Percentiles rank a stretch among this genome's conserved stretches.
Conservation (phyloP, 2,113 vertebrate species). For the Prunella fulvescens region DNA sequence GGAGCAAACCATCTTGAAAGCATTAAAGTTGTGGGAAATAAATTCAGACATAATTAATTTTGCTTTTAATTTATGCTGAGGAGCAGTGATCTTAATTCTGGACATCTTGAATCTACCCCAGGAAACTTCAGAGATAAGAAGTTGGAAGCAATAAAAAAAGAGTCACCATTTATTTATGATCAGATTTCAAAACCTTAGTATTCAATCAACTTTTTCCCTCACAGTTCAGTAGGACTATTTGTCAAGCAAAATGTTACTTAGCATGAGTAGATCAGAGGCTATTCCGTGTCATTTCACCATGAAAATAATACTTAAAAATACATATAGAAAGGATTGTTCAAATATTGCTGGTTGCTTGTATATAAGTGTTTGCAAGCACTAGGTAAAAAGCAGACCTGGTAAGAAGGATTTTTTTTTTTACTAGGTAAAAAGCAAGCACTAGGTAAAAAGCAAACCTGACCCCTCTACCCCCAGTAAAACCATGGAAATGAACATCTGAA, state of each 20-base stretch:
- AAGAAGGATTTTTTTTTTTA: neutral
- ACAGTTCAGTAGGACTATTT: neutral
- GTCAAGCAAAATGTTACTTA: neutral
- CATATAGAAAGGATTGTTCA: neutral
- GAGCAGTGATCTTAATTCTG: neutral
- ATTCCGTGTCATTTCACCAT: neutral
- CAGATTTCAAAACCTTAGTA: neutral
- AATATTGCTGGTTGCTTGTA: neutral
- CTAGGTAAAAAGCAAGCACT: neutral
- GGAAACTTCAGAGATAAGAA: conserved; percentile 47
- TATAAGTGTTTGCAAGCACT: neutral
- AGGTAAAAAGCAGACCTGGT: neutral
- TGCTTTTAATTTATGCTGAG: conserved; percentile 27
- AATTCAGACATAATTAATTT: conserved; percentile 2
- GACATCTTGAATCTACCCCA: neutral
- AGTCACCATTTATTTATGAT: neutral
- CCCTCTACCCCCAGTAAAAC: neutral
- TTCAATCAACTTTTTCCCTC: neutral
- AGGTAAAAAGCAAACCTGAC: neutral
- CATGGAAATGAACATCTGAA: neutral
- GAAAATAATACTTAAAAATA: neutral
- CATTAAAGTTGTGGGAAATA: conserved; percentile 51
- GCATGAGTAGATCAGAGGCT: neutral
- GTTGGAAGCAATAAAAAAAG: neutral
- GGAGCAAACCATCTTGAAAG: conserved; percentile 60